A percentile compares a stretch with the other conserved stretches of the same genome.
Evolutionary conservation across 2,888 invertebrate species (phyloP).

Genomic region (Lasioglossum vierecki): DNA sequence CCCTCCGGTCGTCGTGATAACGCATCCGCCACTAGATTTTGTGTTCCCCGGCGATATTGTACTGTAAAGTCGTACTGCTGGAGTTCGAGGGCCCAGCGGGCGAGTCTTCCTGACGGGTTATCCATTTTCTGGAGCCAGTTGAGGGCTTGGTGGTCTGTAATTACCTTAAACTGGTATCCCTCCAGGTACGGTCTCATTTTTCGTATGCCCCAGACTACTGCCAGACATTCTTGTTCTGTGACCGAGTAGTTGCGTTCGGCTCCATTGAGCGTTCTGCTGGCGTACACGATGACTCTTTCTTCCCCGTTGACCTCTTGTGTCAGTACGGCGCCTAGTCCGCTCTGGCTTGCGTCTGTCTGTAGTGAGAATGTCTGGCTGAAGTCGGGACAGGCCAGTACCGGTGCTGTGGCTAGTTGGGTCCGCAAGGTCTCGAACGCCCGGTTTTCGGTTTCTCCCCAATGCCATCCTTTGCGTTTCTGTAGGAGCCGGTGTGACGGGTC

Average conservation of each 20-base stretch:
- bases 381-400: background rate
- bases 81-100: too few species aligned
- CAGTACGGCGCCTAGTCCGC: background rate
- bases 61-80: too few species aligned
- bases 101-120: too few species aligned
- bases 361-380: background rate
- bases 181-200: background rate
- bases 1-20: constrained; percentile 35
- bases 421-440: background rate
- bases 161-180: too few species aligned
- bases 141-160: too few species aligned
- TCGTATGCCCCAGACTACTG: background rate
- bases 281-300: background rate
- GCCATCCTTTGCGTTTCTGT: too few species aligned
- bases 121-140: too few species aligned
- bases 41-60: constrained; percentile 13
- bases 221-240: too few species aligned
- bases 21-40: constrained; percentile 45
- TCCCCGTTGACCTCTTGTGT: background rate
- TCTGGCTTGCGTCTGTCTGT: background rate
- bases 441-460: background rate
- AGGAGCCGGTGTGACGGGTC: background rate
- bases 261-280: background rate
- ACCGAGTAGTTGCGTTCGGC: too few species aligned
- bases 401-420: background rate